Percentiles rank a stretch among this genome's conserved stretches.
Conservation (phyloP, 2,888 invertebrate species). For the Alloplasta piceator region DNA sequence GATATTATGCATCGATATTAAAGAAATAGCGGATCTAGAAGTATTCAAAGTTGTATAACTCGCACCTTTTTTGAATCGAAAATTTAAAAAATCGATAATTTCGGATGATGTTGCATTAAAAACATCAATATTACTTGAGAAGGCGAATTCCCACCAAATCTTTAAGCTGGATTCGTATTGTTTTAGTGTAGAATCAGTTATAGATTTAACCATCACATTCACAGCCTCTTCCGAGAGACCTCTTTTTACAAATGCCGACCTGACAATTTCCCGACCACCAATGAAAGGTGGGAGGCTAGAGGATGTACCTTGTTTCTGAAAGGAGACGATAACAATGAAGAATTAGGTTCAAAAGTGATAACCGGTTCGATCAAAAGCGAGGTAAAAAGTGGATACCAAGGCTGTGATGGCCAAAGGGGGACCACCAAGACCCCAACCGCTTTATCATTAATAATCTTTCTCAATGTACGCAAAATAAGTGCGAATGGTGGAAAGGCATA, state of each 20-base stretch:
- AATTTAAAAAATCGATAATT: slow-evolving; percentile 42
- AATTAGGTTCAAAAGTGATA: no score
- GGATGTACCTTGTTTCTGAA: no score
- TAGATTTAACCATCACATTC: slow-evolving; percentile 22
- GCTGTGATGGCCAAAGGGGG: neutral
- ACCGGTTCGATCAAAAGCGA: no score
- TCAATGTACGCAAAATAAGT: no score
- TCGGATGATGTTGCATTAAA: slow-evolving; percentile 22
- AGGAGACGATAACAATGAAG: no score
- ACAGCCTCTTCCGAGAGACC: neutral
- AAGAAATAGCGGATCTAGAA: slow-evolving; percentile 49
- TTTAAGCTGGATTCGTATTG: slow-evolving; percentile 42
- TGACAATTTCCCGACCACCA: neutral
- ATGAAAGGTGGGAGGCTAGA: no score
- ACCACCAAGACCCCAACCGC: neutral
- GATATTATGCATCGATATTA: slow-evolving; percentile 53
- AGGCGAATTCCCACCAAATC: slow-evolving; percentile 46
- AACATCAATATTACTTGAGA: slow-evolving; percentile 32
- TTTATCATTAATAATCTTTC: neutral
- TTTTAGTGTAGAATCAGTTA: slow-evolving; percentile 37
- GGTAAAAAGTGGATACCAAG: no score
- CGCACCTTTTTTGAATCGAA: slow-evolving; percentile 27
- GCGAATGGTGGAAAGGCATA: no score
- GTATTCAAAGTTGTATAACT: slow-evolving; percentile 45
- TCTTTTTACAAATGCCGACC: no score